phyloP scores from a whole-genome alignment of 2,797 vertebrate genomes.

The Dendrocincla fuliginosa region DNA sequence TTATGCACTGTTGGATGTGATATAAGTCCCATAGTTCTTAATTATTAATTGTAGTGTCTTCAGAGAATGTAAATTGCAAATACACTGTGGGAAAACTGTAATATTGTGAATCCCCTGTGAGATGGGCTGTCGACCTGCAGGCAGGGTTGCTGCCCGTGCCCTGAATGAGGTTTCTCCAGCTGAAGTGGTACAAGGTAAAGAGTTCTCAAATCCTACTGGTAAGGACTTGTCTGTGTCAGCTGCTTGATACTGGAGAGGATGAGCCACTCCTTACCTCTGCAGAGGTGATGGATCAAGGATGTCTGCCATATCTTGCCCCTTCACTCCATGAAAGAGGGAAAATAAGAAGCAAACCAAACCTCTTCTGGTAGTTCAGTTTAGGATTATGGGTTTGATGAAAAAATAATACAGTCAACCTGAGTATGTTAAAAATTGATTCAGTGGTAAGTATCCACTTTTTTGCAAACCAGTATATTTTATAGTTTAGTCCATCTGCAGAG shows the following conservation, averaged over 20 bases:
- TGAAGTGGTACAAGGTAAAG: neutral
- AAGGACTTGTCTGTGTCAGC: neutral
- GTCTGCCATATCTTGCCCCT: neutral
- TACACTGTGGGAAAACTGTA: neutral
- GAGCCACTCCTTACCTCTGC: neutral
- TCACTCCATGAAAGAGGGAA: neutral
- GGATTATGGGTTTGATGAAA: neutral
- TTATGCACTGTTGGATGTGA: neutral
- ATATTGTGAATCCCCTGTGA: neutral
- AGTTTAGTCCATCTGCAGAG: neutral
- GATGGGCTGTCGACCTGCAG: neutral
- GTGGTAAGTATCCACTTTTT: neutral
- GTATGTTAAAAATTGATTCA: neutral
- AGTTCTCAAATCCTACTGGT: neutral
- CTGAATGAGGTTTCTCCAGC: neutral
- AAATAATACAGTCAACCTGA: neutral
- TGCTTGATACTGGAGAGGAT: neutral
- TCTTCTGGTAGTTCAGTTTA: neutral
- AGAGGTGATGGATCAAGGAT: neutral
- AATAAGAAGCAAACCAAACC: neutral
- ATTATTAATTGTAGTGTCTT: neutral
- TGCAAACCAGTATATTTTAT: neutral
- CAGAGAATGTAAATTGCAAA: neutral
- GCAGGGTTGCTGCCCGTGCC: neutral
- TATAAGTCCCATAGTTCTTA: neutral